Percentiles rank a stretch among this genome's conserved stretches.
These are phyloP conservation scores for Lamproptera curius DNA, from an alignment of 2,888 invertebrate genomes.

Conservation along the genomic window DNA sequence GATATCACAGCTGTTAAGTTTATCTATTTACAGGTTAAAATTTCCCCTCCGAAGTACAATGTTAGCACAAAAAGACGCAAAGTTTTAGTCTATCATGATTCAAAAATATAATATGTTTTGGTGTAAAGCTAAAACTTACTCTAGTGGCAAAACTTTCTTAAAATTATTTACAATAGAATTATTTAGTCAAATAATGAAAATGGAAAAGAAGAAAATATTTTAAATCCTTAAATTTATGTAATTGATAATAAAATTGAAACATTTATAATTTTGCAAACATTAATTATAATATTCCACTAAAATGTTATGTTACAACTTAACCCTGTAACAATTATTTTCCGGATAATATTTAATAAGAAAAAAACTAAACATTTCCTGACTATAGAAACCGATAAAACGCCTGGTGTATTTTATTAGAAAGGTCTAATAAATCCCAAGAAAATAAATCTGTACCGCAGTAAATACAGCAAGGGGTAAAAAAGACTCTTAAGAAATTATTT, in stretches of 20 bases:
- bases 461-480: slow-evolving; percentile 6
- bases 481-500: slow-evolving; percentile 1
- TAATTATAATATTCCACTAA: background rate
- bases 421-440: background rate
- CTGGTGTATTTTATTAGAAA: background rate
- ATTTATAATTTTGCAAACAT: no score
- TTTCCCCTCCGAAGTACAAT: slow-evolving; percentile 22
- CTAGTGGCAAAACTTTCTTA: slow-evolving; percentile 61
- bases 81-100: slow-evolving; percentile 44
- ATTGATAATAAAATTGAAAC: no score
- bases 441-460: slow-evolving; percentile 13
- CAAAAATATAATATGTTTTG: slow-evolving; percentile 61
- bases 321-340: background rate
- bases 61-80: slow-evolving; percentile 29
- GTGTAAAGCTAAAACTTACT: slow-evolving; percentile 68
- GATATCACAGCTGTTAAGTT: slow-evolving; percentile 74
- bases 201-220: no score
- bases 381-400: slow-evolving; percentile 4
- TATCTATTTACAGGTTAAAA: slow-evolving; percentile 53
- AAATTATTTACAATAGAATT: slow-evolving; percentile 36
- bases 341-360: slow-evolving; percentile 3
- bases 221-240: no score
- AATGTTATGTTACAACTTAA: slow-evolving; percentile 10
- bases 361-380: slow-evolving; percentile 18
- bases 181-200: no score